Percentiles rank a stretch among this genome's conserved stretches.
phyloP scores from a whole-genome alignment of 2,797 vertebrate genomes.

The Simalia tracyae region DNA sequence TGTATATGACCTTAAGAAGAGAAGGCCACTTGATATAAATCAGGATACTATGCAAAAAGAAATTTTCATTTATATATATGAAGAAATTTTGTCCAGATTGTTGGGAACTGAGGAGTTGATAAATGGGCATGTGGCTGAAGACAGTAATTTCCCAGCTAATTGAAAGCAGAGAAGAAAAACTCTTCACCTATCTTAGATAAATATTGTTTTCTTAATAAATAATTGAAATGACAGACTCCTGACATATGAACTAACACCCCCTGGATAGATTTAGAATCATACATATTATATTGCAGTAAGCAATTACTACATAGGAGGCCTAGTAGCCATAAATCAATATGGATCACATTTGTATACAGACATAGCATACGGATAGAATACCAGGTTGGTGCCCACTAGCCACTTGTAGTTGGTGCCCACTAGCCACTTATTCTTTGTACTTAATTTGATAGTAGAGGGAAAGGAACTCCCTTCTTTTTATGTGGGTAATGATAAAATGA shows the following conservation, averaged over 20 bases:
- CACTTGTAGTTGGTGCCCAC: constrained; percentile 47
- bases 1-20: neutral
- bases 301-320: constrained; percentile 66
- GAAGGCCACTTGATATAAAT: neutral
- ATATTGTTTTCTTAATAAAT: constrained; percentile 77
- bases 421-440: constrained; percentile 36
- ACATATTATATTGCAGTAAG: constrained; percentile 70
- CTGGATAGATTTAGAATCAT: constrained; percentile 71
- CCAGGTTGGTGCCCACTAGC: constrained; percentile 57
- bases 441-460: constrained; percentile 11
- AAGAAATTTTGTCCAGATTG: constrained; percentile 74
- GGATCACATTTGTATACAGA: constrained; percentile 46
- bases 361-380: constrained; percentile 50
- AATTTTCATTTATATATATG: no score
- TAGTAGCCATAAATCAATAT: constrained; percentile 72
- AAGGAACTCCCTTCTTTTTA: neutral
- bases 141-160: constrained; percentile 78
- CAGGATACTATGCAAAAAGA: neutral
- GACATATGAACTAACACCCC: constrained; percentile 63
- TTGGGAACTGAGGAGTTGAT: constrained; percentile 79
- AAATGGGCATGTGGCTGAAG: constrained; percentile 77
- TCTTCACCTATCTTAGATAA: constrained; percentile 77
- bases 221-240: constrained; percentile 70
- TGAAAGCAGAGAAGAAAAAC: constrained; percentile 80
- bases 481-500: neutral